Base-by-base conservation (phyloP, 2,113 vertebrate species). In the Tupaia tana region DNA sequence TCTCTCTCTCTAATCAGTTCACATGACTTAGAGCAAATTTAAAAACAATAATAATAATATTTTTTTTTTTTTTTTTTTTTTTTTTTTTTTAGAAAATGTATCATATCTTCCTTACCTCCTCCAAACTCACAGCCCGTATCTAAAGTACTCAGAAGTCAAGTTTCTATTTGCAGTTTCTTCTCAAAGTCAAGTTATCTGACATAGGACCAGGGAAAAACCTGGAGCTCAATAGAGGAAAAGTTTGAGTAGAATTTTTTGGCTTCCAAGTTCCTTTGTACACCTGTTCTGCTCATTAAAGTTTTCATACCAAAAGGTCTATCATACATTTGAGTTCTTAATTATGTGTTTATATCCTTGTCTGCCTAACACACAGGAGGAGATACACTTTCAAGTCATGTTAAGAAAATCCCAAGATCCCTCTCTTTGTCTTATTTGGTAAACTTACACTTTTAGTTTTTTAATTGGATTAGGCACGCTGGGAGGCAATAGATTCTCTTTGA, bases 371-470 rank as follows among this genome's bases (percentile, higher is more conserved):
- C 1, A 90, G 61, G 43, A 80, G n/a, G 80, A 90, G 20, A 86
- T 59, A 75, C 52, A 91, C 20, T 87, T 81, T 94, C 71, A 96
- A 88, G 54, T 81, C 63, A 75, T 27, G 19, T 88, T 66, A 89
- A 80, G 61, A 87, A 64, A 61, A 18, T 3, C 54, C 90, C 59
- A 56, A 43, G 27, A 87, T 63, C 87, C 31, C 63, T 83, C 8
- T 82, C 54, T 95, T 78, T 90, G 25, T 71, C 34, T 75, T 92
- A n/a, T 56, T 58, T 27, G 20, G 20, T 56, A 94, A 83, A 87
- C 84, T 63, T 63, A 75, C 74, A 80, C 10, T 59, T 97, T 89
- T 19, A 75, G 66, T 91, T 88, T 83, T 92, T 92, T 87, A 89
- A n/a, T 88, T 94, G 66, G 69, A 71, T 85, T 90, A 88, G 24